Base-by-base conservation (phyloP, 2,888 invertebrate species). In the Gnatocerus cornutus region DNA sequence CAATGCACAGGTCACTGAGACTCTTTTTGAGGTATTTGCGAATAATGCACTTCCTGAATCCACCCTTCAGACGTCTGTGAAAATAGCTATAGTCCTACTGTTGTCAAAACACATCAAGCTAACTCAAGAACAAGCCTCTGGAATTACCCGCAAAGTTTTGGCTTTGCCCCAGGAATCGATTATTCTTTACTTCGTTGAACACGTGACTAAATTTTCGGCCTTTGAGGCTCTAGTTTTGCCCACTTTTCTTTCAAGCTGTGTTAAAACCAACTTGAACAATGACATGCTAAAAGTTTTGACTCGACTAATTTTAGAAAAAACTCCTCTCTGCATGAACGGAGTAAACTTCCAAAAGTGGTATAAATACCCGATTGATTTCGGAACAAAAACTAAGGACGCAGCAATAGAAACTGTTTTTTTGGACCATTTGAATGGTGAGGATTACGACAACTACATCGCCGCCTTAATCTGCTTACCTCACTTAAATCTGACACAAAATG, bases 171-270 rank as follows among this genome's bases (percentile, higher is more conserved):
- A 89, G 62, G 86, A 87, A 50, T 84, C 85, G 30, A 86, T 92
- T 12, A 86, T 91, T 30, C 87, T 92, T 55, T 86, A 88, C 64
- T 91, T 93, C 78, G 88, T 93, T 1, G 88, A 90, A 76, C 88
- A 90, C 81, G 88, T 93, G 2, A 86, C 89, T 37, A 83, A 87
- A 30, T 92, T 91, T 79, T 87, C 90, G 0, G 90, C 90, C 56
- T 94, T 93, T 82, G 93, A 94, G 79, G 87, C 91, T 73, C 86
- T 92, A 30, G 88, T 94, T 71, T 84, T 94, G 56, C 93, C 93
- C 0, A 87, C 88, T 10, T 89, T 92, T 69, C 77, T 93, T 21
- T 88, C 88, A 59, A 88, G 88, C 77, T 89, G 90, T 33, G 78
- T 86, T 12, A 87, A 89, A 55, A 84, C 85, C 0, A 83, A 87